These are phyloP conservation scores for Maconellicoccus hirsutus DNA, from an alignment of 1,140 invertebrate genomes.

Conservation along the genomic window DNA sequence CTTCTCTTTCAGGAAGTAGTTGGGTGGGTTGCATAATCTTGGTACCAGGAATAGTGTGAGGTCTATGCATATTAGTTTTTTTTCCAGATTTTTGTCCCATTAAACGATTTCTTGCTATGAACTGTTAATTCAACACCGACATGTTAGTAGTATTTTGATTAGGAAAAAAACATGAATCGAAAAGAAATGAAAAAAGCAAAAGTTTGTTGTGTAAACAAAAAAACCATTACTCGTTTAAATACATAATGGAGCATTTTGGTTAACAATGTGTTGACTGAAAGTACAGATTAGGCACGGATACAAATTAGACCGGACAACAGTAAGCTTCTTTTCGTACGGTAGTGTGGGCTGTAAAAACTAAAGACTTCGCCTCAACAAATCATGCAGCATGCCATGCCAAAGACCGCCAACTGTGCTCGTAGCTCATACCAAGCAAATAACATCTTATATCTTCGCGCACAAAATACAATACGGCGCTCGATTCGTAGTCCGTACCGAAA, in stretches of 20 bases:
- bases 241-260: not conserved
- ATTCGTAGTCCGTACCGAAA: not conserved
- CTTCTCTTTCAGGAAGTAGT: no score
- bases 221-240: not conserved
- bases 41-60: no score
- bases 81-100: not conserved
- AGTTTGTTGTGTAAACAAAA: not conserved
- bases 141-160: no score
- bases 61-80: no score
- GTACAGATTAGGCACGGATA: constrained; percentile 2
- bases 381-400: constrained; percentile 6
- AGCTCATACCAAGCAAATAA: not conserved
- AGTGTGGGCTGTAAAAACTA: not conserved
- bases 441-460: not conserved
- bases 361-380: not conserved
- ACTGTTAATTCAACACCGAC: no score
- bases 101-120: not conserved
- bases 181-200: no score
- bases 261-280: not conserved
- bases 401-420: not conserved
- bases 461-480: not conserved
- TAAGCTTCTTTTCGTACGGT: not conserved
- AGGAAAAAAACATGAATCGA: no score
- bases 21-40: no score
- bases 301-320: not conserved